Conservation (phyloP, 2,888 invertebrate genomes). For the Trichacis sp. region DNA sequence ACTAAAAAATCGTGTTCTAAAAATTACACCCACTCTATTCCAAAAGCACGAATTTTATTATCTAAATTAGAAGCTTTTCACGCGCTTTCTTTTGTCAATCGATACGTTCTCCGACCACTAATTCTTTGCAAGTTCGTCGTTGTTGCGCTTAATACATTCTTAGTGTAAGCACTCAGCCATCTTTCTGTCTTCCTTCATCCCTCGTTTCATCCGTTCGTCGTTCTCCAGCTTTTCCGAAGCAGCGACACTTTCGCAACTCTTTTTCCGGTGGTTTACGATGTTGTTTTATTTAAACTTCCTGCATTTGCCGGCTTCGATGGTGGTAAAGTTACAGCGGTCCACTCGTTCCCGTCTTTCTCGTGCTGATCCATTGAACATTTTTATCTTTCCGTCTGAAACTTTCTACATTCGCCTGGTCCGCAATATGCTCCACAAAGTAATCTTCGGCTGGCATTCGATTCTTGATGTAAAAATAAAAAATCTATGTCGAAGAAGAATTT, state of each 20-base stretch:
- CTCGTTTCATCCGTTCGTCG: slow-evolving; percentile 25
- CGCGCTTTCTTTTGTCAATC: slow-evolving; percentile 16
- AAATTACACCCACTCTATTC: slow-evolving; percentile 8
- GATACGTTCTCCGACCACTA: slow-evolving; percentile 15
- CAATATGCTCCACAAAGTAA: too few species aligned
- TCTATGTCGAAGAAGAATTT: neutral
- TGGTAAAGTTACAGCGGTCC: slow-evolving; percentile 17
- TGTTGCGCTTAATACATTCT: slow-evolving; percentile 34
- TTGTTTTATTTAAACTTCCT: slow-evolving; percentile 31
- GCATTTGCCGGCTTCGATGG: slow-evolving; percentile 14
- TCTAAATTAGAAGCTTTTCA: slow-evolving; percentile 18
- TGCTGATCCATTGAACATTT: slow-evolving; percentile 16
- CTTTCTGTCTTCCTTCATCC: slow-evolving; percentile 21
- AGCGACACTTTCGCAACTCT: slow-evolving; percentile 14
- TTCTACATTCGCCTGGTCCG: neutral
- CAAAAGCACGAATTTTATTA: slow-evolving; percentile 1
- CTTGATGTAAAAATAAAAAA: too few species aligned
- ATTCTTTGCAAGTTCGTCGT: slow-evolving; percentile 25
- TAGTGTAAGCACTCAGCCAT: slow-evolving; percentile 23
- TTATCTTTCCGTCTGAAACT: neutral
- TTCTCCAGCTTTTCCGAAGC: slow-evolving; percentile 3
- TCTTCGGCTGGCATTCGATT: too few species aligned
- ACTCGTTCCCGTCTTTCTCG: slow-evolving; percentile 7
- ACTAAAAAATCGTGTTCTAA: too few species aligned
- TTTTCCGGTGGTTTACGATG: slow-evolving; percentile 13